phyloP scores from a whole-genome alignment of 2,888 invertebrate species.

The Pycnomerus fuliginosus region DNA sequence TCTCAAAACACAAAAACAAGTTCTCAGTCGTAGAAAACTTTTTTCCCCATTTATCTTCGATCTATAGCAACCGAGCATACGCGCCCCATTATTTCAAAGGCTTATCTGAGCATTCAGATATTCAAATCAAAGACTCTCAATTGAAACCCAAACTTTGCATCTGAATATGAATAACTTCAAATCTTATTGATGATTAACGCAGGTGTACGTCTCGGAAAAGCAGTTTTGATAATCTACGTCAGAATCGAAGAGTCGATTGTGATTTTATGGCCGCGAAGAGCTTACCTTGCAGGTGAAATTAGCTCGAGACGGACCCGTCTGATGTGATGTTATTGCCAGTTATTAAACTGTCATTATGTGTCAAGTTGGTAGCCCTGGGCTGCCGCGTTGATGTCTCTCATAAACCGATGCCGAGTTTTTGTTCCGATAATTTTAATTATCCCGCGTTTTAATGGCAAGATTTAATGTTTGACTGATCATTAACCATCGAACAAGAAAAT shows the following conservation, averaged over 20 bases:
- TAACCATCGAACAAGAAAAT: no score
- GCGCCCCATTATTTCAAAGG: conserved; percentile 22
- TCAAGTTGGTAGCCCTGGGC: conserved; percentile 21
- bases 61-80: conserved; percentile 20
- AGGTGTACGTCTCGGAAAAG: conserved; percentile 31
- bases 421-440: conserved; percentile 12
- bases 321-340: conserved; percentile 19
- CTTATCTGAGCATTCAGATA: conserved; percentile 23
- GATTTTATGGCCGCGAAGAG: conserved; percentile 4
- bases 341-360: conserved; percentile 25
- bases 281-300: conserved; percentile 10
- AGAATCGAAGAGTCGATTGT: no score
- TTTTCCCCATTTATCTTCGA: conserved; percentile 25
- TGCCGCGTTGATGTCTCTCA: conserved; percentile 9
- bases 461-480: no score
- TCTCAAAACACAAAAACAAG: no score
- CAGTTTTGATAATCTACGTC: conserved; percentile 15
- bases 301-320: conserved; percentile 9
- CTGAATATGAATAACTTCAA: conserved; percentile 37
- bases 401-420: conserved; percentile 15
- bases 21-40: conserved; percentile 12
- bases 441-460: no score
- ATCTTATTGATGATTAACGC: conserved; percentile 38
- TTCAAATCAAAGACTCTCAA: conserved; percentile 26
- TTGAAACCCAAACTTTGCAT: conserved; percentile 28